Base-by-base conservation (phyloP, 1,140 invertebrate genomes). In the Physella acuta region DNA sequence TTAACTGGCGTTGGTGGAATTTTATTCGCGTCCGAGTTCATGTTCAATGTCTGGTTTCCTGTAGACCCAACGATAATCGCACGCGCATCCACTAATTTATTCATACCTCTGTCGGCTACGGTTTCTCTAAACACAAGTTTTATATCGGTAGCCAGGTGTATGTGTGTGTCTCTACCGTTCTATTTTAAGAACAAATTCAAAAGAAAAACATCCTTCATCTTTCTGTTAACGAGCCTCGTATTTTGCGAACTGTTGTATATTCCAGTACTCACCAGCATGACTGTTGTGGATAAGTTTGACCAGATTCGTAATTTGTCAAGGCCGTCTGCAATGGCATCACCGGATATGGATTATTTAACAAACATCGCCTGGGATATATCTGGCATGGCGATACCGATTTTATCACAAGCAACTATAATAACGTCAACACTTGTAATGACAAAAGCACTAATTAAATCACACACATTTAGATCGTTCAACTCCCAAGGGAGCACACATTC, bases 131-230 rank as follows among this genome's bases (percentile, higher is more conserved):
- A 17, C 3, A 60, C 58, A 60, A 60, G 30, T 4, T 60, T 36
- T 37, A 3, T 60, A 16, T 31, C 58, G 24, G 3, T 60, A 4
- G 58, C 58, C 33, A 4, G 58, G 3, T 36, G 58, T 37, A 33
- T 60, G 31, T 60, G 58, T 60, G 58, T 60, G 4, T 31, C 58
- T 3, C 3, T 4, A 37, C 58, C 33, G 34, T 11, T 60, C 5
- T 33, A 60, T 37, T 60, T 60, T 60, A 60, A 60, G 34, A 20
- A 66, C 26, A 4, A 2, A 1, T 55, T 66, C 34, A 55, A 49
- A 24, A 1, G 2, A 2, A 34, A 3, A 16, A 53, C 2, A 31
- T 30, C 63, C 34, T 3, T 55, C 2, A n/a, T 53, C 28, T 24
- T 36, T 17, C 4, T 66, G 2, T 17, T 37, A 8, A 30, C 11